Evolutionary conservation across 1,140 invertebrate species (phyloP), one percentile per base, ranked within the genome.

Genomic region (Vanessa atalanta): DNA sequence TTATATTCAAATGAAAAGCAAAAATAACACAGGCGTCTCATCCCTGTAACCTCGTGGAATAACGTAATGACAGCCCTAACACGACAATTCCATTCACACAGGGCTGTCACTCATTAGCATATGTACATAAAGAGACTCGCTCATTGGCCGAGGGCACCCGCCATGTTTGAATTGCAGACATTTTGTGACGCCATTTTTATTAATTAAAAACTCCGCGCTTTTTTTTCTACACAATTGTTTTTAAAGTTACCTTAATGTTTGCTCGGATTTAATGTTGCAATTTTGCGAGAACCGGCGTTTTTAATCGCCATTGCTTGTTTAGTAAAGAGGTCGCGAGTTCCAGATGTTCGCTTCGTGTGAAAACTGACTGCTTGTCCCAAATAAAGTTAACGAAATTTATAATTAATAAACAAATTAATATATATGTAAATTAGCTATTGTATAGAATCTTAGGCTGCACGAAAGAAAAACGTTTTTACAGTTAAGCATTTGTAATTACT

Each of bases 51-150:
- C 74, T 80, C 75, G 79, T 80, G 65, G 83, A 80, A 83, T 84
- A 89, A 83, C 77, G 78, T 88, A 88, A 88, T 88, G 87, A 87
- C 88, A 89, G 69, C 85, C 80, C 88, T 88, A 82, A 91, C 89
- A 91, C 80, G 88, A 91, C 87, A 89, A 89, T 91, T 88, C 89
- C 89, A 91, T 91, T 91, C 87, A 83, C 78, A 73, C 75, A 85
- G 86, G 80, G 81, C 81, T 89, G 89, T 87, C 89, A 86, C 85
- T 88, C 86, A 90, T 91, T 91, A 91, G 81, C 88, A 91, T 91
- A 89, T 84, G 87, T 86, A 90, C 87, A 91, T 87, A 88, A 84
- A 83, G 81, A 73, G 78, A 74, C 69, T 68, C 84, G 79, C 79
- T 86, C 86, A 86, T 87, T 86, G 86, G 85, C 76, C 79, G 72